Evolutionary conservation across 2,113 vertebrate species (phyloP), one percentile per base, ranked within the genome.

Genomic region (Brachypodius melanocephalos): DNA sequence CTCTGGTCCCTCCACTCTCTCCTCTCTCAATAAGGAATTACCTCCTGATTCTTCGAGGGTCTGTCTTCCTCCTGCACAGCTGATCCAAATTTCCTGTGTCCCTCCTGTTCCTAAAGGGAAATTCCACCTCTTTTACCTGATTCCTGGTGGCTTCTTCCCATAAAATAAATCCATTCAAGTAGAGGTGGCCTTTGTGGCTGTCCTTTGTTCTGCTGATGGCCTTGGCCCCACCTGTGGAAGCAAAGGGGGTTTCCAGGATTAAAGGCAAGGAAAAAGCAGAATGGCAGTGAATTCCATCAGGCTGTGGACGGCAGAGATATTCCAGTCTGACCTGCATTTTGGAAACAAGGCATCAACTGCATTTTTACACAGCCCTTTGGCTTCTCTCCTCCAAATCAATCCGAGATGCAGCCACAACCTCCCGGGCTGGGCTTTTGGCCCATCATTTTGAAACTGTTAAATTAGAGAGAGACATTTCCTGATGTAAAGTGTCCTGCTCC

Each of bases 391-490:
- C n/a, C 43, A 68, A 91, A 89, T 38, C 76, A 48, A 38, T 17
- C 29, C 11, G 34, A 92, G 88, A 63, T 6, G 31, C 86, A 68
- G 31, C 68, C 48, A 10, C 65, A 71, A 21, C 77, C 83, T 93
- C 89, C 40, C 0, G 0, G 80, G 84, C 66, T 68, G 73, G 76
- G 10, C 42, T 95, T 31, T 71, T 69, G 90, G 80, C 69, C 94
- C 34, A 3, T 92, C 74, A 15, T 73, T 88, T 71, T 31, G 24
- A 55, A 80, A 67, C 42, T 67, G 51, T 12, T 86, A 90, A 91
- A 93, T 93, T 76, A 61, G 36, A 74, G 89, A 89, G 63, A 83
- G 88, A 83, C 85, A 69, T 94, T 91, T 85, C 75, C 48, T 88
- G 88, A 67, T 88, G 85, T 29, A 80, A 90, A 90, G 88, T 67